Evolutionary conservation across 2,888 invertebrate genomes (phyloP).

Genomic region (Unio delphinus): DNA sequence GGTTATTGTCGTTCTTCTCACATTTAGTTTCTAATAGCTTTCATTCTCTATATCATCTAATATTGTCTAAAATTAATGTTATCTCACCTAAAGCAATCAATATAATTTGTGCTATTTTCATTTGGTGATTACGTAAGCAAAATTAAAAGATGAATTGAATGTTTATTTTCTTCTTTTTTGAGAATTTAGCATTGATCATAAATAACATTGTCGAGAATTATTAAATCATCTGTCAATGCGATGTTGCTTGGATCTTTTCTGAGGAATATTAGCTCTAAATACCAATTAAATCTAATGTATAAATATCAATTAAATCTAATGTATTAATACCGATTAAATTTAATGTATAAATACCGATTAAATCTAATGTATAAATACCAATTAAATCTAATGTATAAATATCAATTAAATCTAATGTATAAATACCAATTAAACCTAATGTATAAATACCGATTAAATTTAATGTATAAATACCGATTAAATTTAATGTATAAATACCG

Average conservation of each 20-base stretch:
- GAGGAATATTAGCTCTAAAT: too few relatives aligned
- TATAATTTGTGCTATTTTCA: too few relatives aligned
- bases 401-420: conserved; percentile 26
- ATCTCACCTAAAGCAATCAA: too few relatives aligned
- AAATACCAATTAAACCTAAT: conserved; percentile 27
- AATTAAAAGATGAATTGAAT: too few relatives aligned
- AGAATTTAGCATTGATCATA: too few relatives aligned
- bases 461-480: conserved; percentile 30
- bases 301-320: conserved; percentile 29
- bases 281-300: too few relatives aligned
- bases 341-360: conserved; percentile 30
- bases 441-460: conserved; percentile 29
- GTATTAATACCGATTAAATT: conserved; percentile 30
- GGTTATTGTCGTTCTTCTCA: neutral
- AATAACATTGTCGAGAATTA: too few relatives aligned
- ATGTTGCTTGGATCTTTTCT: too few relatives aligned
- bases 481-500: conserved; percentile 18
- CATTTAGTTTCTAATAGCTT: neutral
- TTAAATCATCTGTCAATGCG: too few relatives aligned
- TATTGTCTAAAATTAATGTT: too few relatives aligned
- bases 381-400: conserved; percentile 12
- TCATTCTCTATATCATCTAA: neutral
- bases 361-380: conserved; percentile 16
- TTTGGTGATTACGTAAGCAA: too few relatives aligned
- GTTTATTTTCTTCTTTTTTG: too few relatives aligned